Conservation (phyloP, 1,140 invertebrate species). For the Whitmania pigra region DNA sequence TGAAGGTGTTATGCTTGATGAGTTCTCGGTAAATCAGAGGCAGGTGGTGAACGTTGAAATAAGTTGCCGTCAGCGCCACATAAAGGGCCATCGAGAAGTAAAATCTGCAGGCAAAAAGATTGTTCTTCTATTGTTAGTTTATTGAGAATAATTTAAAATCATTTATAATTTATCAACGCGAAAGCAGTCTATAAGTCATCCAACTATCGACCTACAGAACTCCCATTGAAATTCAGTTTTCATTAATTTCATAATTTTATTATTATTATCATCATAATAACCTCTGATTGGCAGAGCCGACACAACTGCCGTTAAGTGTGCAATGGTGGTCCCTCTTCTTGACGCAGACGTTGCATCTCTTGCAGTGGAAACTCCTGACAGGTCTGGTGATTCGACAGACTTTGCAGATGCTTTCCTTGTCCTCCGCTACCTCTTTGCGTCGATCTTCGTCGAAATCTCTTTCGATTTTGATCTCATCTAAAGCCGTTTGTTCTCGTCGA, state of each 20-base stretch:
- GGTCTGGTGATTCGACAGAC: slow-evolving; percentile 8
- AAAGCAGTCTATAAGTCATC: too few relatives aligned
- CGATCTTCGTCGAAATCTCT: neutral
- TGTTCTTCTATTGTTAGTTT: too few relatives aligned
- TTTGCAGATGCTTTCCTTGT: slow-evolving; percentile 7
- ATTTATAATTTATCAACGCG: too few relatives aligned
- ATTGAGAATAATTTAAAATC: too few relatives aligned
- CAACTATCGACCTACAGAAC: too few relatives aligned
- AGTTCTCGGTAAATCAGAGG: neutral
- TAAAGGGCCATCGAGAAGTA: slow-evolving; percentile 22
- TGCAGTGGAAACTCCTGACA: slow-evolving; percentile 18
- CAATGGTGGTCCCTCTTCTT: slow-evolving; percentile 16
- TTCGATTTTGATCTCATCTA: neutral
- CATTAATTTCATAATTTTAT: too few relatives aligned
- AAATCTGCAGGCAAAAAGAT: too few relatives aligned
- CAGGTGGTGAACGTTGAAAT: slow-evolving; percentile 15
- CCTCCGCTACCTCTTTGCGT: neutral
- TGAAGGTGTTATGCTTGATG: slow-evolving; percentile 23
- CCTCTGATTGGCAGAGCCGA: slow-evolving; percentile 11
- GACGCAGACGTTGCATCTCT: slow-evolving; percentile 13
- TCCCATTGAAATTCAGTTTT: too few relatives aligned
- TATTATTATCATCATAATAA: too few relatives aligned
- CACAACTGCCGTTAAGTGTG: slow-evolving; percentile 7
- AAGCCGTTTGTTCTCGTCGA: too few relatives aligned
- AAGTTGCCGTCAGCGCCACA: slow-evolving; percentile 1